Conservation (phyloP, 2,888 invertebrate genomes). For the Cosmopolites sordidus region DNA sequence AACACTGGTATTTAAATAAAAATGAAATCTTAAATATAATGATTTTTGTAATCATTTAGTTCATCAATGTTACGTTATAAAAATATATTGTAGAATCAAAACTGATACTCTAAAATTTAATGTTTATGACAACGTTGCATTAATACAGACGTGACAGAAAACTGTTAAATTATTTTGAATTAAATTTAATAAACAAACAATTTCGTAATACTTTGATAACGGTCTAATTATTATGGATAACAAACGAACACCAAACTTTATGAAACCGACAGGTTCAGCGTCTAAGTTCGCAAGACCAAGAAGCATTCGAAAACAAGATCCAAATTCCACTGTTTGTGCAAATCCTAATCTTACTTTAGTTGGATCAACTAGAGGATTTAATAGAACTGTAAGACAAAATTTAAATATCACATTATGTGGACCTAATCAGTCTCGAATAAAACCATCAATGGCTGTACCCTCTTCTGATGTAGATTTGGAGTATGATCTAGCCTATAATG, state of each 20-base stretch:
- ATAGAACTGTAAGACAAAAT: conserved; percentile 10
- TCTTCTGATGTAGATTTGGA: conserved; percentile 12
- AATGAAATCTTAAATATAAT: no score
- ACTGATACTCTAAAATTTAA: no score
- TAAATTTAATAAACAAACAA: no score
- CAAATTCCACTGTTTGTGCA: conserved; percentile 5
- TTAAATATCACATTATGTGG: conserved; percentile 8
- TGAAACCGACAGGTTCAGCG: conserved; percentile 4
- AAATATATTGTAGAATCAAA: no score
- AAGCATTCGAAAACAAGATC: conserved; percentile 9
- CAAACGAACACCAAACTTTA: conserved; percentile 6
- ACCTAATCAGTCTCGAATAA: conserved; percentile 4
- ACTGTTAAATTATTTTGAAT: no score
- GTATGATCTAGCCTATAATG: conserved; percentile 27
- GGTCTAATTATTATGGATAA: conserved; percentile 3
- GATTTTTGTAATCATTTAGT: no score
- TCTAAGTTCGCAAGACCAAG: conserved; percentile 12
- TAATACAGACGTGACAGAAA: no score
- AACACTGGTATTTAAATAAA: no score
- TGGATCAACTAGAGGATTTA: neutral
- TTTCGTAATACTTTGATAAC: neutral
- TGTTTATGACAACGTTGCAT: no score
- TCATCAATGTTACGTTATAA: no score
- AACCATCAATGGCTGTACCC: conserved; percentile 1
- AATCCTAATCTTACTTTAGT: neutral